Evolutionary conservation across 2,113 vertebrate genomes (phyloP), one percentile per base, ranked within the genome.

Genomic region (Apus apus): DNA sequence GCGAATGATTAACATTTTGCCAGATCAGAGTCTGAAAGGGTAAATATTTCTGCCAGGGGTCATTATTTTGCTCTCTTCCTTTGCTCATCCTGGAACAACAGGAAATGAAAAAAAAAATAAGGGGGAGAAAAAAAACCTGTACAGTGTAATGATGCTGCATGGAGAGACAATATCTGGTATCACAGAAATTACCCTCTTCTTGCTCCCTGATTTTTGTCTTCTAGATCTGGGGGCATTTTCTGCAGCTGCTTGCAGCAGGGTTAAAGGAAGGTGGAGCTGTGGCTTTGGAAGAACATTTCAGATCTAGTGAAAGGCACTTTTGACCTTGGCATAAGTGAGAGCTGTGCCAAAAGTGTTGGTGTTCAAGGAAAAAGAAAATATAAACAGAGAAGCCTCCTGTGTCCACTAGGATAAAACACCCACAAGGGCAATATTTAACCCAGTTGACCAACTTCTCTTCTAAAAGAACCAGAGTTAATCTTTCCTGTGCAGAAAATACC

Each of bases 1-100:
- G 26, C 36, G 65, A 85, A 27, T 23, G 4, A 21, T 36, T 10
- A n/a, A 29, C 22, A 8, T n/a, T 74, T 58, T 0, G 0, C 20
- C 61, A 74, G 57, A 84, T 71, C 60, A 34, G 68, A 90, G 62
- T 15, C 80, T 72, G 70, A n/a, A 85, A 95, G 32, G 9, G 36
- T 51, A 87, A 96, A 76, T 65, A 87, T 29, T 89, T 68, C 43
- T 68, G 9, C 11, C 77, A 82, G 36, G 87, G 56, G 57, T 79
- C 58, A 20, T 40, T 56, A 14, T 25, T 80, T 90, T 82, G 40
- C 12, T 89, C 91, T 68, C 16, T 72, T 79, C 45, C 13, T 78
- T 82, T 73, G 58, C 85, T 92, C 87, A 36, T 58, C 36, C 30
- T 65, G 50, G 81, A 85, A 92, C 34, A 74, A 68, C 3, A 1